Base-by-base conservation (phyloP, 2,888 invertebrate genomes). In the Agriopis aurantiaria region DNA sequence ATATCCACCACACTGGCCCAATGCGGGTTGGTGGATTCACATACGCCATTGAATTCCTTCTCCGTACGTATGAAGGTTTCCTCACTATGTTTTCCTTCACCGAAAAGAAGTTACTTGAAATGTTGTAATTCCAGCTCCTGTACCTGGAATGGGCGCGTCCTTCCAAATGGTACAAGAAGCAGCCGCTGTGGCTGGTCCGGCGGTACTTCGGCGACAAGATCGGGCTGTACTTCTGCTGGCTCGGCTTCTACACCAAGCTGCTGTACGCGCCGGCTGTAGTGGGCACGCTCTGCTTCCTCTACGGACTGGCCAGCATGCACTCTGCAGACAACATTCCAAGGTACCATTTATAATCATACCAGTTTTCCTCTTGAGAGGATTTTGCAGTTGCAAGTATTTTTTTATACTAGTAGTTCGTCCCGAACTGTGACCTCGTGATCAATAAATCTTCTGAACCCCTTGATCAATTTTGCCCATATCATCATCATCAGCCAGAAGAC, bases 91-190 rank as follows among this genome's bases (percentile, higher is more conserved):
- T 33, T 33, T 3, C 1, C 3, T 3, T 3, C 1, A 33, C 3
- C 3, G 23, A 33, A 51, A 17, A 17, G 7, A 7, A 49, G 12
- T 12, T 11, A 48, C 48, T 51, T 11, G 17, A 8, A 43, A 17
- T 52, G 10, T 68, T 72, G n/a, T 40, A 45, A 9, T 88, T 85
- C 10, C 91, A 98, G 97, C 90, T 98, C 8, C 92, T 99, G 3
- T 99, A 98, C 87, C 95, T 97, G 73, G 97, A 98, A 87, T 99
- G 99, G 99, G 99, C 99, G 0, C 95, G 97, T 73, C 98, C 98
- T 0, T 94, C 95, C 9, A 97, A 97, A 82, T 99, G 98, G 97
- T 98, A 96, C 90, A 99, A 98, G 85, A 97, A 97, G 71, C 99
- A 99, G 84, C 99, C 99, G 0, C 91, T 99, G 0, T 98, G 98